Evolutionary conservation across 2,113 vertebrate species (phyloP).

Genomic region (Pandion haliaetus): DNA sequence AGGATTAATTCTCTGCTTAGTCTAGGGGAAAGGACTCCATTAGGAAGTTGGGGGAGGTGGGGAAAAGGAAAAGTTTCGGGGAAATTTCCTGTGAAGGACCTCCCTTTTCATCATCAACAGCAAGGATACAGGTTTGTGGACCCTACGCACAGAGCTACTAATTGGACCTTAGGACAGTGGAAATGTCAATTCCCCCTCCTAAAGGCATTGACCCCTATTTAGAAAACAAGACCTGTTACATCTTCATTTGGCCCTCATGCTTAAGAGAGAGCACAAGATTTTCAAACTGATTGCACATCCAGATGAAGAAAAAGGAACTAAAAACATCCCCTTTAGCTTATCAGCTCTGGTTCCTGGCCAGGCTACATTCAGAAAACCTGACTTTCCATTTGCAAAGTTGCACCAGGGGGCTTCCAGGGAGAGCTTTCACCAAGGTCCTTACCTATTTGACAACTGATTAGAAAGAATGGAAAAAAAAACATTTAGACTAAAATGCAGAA

Average conservation of each 20-base stretch:
- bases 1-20: rapidly evolving
- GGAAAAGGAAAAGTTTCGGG: background rate
- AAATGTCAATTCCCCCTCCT: background rate
- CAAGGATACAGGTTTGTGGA: background rate
- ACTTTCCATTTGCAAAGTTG: background rate
- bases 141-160: background rate
- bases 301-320: background rate
- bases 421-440: background rate
- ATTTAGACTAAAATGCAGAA: background rate
- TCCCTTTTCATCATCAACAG: background rate
- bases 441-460: background rate
- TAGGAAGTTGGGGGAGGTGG: background rate
- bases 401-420: background rate
- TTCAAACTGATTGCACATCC: background rate
- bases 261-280: background rate
- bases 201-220: background rate
- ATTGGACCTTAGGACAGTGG: too few species aligned
- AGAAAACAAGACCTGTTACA: background rate
- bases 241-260: background rate
- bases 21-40: background rate
- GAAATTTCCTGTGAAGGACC: background rate
- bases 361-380: background rate
- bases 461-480: background rate
- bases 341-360: background rate
- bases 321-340: background rate